Evolutionary conservation across 1,140 invertebrate species (phyloP).

Genomic region (Bombus superbus): DNA sequence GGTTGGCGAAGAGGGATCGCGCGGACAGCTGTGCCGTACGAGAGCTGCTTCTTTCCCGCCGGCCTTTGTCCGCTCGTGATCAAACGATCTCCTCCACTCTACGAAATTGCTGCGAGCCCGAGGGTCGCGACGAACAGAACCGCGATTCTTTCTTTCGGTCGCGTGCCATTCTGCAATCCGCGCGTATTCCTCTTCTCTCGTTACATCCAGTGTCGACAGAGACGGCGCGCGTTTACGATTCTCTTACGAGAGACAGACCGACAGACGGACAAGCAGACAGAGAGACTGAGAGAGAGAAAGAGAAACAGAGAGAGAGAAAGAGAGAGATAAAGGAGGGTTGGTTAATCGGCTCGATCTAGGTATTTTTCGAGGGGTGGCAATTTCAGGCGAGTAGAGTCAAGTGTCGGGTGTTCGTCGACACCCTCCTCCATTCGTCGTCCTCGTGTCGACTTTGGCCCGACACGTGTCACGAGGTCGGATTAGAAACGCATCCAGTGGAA

Average conservation of each 20-base stretch:
- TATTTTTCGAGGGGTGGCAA: conserved; percentile 47
- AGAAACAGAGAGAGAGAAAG: not conserved
- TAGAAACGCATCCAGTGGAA: conserved; percentile 45
- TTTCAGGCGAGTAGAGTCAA: conserved; percentile 72
- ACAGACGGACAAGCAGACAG: not conserved
- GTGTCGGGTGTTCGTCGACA: conserved; percentile 74
- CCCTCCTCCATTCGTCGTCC: conserved; percentile 53
- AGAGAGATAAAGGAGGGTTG: not conserved
- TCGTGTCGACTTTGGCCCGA: conserved; percentile 8
- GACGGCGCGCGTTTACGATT: no score
- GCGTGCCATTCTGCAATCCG: conserved; percentile 34
- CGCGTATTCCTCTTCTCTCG: conserved; percentile 3
- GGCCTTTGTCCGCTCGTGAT: not conserved
- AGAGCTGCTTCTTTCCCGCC: no score
- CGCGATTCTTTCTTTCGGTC: not conserved
- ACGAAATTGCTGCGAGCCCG: not conserved
- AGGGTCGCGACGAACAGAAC: not conserved
- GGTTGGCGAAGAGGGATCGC: not conserved
- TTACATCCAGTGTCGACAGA: not conserved
- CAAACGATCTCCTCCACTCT: not conserved
- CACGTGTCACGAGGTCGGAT: conserved; percentile 57
- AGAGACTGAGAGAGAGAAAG: not conserved
- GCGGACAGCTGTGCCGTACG: no score
- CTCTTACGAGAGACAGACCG: not conserved
- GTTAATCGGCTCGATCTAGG: conserved; percentile 57